Conservation (phyloP, 2,888 invertebrate genomes). For the Drosophila infuscata region DNA sequence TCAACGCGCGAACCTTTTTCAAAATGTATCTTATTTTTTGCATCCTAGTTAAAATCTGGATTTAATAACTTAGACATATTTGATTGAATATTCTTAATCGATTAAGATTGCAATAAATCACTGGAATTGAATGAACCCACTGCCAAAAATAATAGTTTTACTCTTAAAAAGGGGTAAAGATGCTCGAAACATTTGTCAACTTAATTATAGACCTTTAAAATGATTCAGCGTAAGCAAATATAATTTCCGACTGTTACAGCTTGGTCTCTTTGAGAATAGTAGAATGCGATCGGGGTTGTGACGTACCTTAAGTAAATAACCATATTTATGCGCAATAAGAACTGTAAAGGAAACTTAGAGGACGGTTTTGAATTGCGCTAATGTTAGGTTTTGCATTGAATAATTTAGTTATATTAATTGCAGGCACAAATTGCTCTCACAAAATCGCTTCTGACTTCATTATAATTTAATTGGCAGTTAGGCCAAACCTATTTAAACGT, state of each 20-base stretch:
- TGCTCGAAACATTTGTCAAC: neutral
- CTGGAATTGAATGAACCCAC: neutral
- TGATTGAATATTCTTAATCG: neutral
- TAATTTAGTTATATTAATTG: constrained; percentile 18
- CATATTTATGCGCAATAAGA: constrained; percentile 32
- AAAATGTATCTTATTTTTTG: no score
- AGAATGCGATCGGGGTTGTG: neutral
- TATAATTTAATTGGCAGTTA: constrained; percentile 19
- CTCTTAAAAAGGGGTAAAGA: neutral
- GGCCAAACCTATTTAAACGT: neutral
- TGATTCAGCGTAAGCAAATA: neutral
- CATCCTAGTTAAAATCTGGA: neutral
- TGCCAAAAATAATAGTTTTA: neutral
- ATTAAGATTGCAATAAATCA: neutral
- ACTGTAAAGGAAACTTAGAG: neutral
- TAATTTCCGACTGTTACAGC: neutral
- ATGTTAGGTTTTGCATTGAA: constrained; percentile 12
- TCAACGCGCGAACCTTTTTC: neutral
- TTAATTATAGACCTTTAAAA: neutral
- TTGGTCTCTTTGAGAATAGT: constrained; percentile 1
- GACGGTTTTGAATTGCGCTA: constrained; percentile 1
- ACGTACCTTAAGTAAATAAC: constrained; percentile 9
- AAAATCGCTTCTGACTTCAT: constrained; percentile 3
- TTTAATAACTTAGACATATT: neutral
- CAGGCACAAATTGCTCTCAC: constrained; percentile 3